Percentiles rank a stretch among this genome's conserved stretches.
Evolutionary conservation across 2,797 vertebrate genomes (phyloP).

Genomic region (Margarornis squamiger): DNA sequence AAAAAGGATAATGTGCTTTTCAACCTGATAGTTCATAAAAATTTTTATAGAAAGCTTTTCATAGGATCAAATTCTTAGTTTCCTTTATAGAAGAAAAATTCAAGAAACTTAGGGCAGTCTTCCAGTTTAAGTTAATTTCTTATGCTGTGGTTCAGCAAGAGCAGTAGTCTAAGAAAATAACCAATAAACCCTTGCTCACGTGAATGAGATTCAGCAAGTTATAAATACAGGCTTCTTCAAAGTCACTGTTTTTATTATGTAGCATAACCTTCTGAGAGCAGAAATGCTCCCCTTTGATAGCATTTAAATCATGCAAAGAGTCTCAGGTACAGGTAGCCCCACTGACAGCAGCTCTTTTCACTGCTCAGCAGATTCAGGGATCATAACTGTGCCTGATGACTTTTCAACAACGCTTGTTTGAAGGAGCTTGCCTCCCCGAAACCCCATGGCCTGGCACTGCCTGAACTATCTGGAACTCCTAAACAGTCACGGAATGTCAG

Average conservation of each 20-base stretch:
- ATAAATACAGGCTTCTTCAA: not conserved
- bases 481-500: not conserved
- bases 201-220: not conserved
- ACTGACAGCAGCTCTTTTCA: accelerated
- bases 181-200: not conserved
- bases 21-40: not conserved
- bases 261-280: not conserved
- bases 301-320: not conserved
- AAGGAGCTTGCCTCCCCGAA: accelerated
- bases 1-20: not conserved
- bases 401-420: accelerated
- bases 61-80: not conserved
- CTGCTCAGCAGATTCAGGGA: not conserved
- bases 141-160: not conserved
- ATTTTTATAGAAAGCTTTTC: not conserved
- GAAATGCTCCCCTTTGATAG: accelerated
- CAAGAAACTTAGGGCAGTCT: not conserved
- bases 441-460: not conserved
- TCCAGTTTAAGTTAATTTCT: not conserved
- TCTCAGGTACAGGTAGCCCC: not conserved
- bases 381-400: accelerated
- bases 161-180: not conserved
- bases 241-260: not conserved
- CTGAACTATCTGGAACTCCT: not conserved
- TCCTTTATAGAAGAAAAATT: not conserved